Percentiles rank a stretch among this genome's conserved stretches.
Conservation (phyloP, 1,140 invertebrate genomes). For the Caenorhabditis briggsae region DNA sequence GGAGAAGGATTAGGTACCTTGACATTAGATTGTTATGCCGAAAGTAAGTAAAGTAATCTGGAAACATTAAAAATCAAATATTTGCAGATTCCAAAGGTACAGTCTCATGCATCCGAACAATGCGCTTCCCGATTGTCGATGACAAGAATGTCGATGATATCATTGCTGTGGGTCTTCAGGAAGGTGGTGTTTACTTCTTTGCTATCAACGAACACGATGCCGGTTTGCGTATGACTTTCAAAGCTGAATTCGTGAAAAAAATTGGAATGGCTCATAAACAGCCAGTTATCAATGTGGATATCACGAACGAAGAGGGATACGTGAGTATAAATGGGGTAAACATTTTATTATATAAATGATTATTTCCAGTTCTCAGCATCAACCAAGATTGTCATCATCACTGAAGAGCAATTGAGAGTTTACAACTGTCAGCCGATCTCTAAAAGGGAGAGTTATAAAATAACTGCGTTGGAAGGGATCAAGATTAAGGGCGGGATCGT, state of each 20-base stretch:
- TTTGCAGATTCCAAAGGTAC: conserved; percentile 26
- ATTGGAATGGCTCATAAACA: conserved; percentile 7
- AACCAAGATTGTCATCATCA: conserved; percentile 12
- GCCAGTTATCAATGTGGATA: not conserved
- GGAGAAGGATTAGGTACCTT: not conserved
- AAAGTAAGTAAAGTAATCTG: not conserved
- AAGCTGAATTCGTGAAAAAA: conserved; percentile 1
- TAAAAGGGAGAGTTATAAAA: conserved; percentile 26
- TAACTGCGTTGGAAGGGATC: conserved; percentile 19
- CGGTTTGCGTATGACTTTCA: conserved; percentile 22
- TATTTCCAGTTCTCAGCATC: not conserved
- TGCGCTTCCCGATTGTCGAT: conserved; percentile 11
- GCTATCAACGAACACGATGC: conserved; percentile 34
- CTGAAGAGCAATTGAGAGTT: conserved; percentile 27
- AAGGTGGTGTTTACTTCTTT: conserved; percentile 27
- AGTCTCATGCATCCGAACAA: conserved; percentile 1
- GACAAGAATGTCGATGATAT: conserved; percentile 41
- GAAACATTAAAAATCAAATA: not conserved
- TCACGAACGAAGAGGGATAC: conserved; percentile 35
- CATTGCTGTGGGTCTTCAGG: conserved; percentile 25
- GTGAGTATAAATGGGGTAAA: not conserved
- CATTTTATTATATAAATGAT: not conserved
- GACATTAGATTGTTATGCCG: conserved; percentile 13
- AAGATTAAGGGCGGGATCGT: conserved; percentile 34
- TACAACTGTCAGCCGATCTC: conserved; percentile 23